phyloP scores from a whole-genome alignment of 2,113 vertebrate genomes.

The Serranochromis macrocephalus region DNA sequence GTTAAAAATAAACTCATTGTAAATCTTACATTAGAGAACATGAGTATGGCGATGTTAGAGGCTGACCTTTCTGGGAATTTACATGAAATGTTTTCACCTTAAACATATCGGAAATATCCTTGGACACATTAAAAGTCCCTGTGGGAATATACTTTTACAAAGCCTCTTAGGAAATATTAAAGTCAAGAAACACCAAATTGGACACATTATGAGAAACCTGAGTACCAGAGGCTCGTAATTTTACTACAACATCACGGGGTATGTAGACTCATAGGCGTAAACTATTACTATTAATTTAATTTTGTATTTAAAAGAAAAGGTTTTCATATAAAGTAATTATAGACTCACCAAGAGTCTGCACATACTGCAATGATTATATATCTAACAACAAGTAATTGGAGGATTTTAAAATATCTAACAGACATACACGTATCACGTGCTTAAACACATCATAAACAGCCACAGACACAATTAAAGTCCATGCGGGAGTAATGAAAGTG shows the following conservation, averaged over 20 bases:
- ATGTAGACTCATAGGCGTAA: not conserved
- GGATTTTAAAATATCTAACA: not conserved
- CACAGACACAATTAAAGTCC: not conserved
- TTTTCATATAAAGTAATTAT: not conserved
- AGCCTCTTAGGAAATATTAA: not conserved
- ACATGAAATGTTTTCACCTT: not conserved
- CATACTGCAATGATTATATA: not conserved
- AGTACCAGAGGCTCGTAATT: not conserved
- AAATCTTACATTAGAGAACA: not conserved
- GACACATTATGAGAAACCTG: not conserved
- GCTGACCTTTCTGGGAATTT: not conserved
- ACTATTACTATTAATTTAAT: not conserved
- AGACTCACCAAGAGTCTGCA: not conserved
- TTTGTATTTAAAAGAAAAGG: not conserved
- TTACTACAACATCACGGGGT: not conserved
- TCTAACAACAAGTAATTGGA: not conserved
- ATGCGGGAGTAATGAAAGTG: not conserved
- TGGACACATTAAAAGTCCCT: not conserved
- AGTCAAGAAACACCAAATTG: not conserved
- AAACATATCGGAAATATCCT: not conserved
- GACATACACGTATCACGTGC: not conserved
- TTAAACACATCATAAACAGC: not conserved
- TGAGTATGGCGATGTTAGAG: not conserved
- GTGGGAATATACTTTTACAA: not conserved
- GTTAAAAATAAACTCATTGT: not conserved